Evolutionary conservation across 2,113 vertebrate genomes (phyloP), one percentile per base, ranked within the genome.

Genomic region (Gavialis gangeticus): DNA sequence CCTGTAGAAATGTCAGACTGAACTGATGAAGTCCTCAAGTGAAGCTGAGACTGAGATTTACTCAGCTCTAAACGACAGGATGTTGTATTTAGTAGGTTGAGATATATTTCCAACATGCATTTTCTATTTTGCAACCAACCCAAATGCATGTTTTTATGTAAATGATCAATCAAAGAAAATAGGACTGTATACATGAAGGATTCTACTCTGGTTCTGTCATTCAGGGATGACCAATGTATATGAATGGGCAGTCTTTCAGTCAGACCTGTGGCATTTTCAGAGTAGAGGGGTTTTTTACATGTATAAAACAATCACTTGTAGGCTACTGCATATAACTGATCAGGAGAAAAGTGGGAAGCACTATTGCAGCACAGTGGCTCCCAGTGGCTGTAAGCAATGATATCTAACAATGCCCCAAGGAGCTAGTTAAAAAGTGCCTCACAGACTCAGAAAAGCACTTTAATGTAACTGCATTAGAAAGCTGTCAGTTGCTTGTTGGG

Each of bases 381-480:
- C 54, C 97, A 94, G 97, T 98, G 98, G 98, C 98, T 98, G 98
- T 98, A 98, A 98, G 98, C 98, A 98, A 98, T 99, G 98, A 99
- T 99, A 98, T 98, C 98, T 99, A 99, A 99, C 98, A 99, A 98
- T 98, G 98, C 99, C 99, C 98, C 58, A 75, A 98, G 98, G 99
- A 99, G 98, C 98, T 99, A 98, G 99, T 99, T 99, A 99, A 99
- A 95, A 98, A 98, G 98, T 98, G 97, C 98, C 98, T 98, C 97
- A 89, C 98, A 97, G 97, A 89, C 97, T 95, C 97, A 93, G 97
- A 98, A 98, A 98, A 98, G 98, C 97, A 97, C 99, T 99, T 98
- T 98, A 99, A 98, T 99, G 98, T 98, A 98, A 98, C 98, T 97
- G 98, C 98, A 98, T 98, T 99, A 99, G 98, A 98, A 98, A 98